Base-by-base conservation (phyloP, 2,797 vertebrate species). In the Pipistrellus pipistrellus region DNA sequence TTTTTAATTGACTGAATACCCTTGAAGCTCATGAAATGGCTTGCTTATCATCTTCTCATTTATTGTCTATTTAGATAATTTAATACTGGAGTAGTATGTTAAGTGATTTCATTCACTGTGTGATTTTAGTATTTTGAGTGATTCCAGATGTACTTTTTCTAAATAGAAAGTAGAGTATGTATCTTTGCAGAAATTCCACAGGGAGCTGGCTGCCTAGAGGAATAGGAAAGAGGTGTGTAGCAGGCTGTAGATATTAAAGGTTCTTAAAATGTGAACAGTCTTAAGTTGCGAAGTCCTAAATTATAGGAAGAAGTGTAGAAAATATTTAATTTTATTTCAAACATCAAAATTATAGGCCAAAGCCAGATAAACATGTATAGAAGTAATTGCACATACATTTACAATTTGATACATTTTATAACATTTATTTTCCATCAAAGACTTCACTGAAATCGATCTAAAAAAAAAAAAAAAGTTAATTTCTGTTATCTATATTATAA, bases 341-440 rank as follows among this genome's bases (percentile, higher is more conserved):
- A 62, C n/a, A 78, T 64, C 15, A 53, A 44, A 93, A 91, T 76
- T 92, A 81, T 27, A 85, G 32, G n/a, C 30, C 59, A 92, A 76
- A 83, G 21, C 35, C 55, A 72, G 71, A 68, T 81, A 93, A 93
- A 68, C 38, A 90, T 68, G n/a, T 38, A 73, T 38, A 90, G 73
- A 81, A 30, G 38, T 88, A 82, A 88, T 77, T 91, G 2, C 91
- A 23, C 17, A 9, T 89, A 48, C 4, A 1, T 86, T 95, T 90
- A 53, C 2, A 93, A 7, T 68, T 86, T 86, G 81, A 20, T 68
- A 44, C 27, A 53, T 85, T 81, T 48, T 85, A 17, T 75, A 75
- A 66, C 6, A 38, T 59, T 89, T 92, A 73, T 95, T 95, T 97
- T 93, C 44, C 9, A 44, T 95, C n/a, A 82, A 25, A 14, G 25